Percentiles rank a stretch among this genome's conserved stretches.
These are phyloP conservation scores for Pangasius krempfi DNA, from an alignment of 2,797 vertebrate genomes.

Conservation along the genomic window DNA sequence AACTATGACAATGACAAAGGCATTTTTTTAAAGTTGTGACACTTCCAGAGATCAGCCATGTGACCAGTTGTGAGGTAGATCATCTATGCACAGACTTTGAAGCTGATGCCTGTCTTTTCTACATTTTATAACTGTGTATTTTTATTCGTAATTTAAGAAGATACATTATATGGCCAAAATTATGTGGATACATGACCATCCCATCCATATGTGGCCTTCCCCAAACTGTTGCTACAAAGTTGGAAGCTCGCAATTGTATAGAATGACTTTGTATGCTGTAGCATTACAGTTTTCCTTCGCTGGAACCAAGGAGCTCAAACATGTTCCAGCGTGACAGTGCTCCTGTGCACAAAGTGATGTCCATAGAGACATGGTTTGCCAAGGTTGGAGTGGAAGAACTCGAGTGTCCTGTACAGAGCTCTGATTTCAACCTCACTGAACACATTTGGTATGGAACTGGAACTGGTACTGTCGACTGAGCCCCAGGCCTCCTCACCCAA, in stretches of 20 bases:
- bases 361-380: neutral
- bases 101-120: neutral
- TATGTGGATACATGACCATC: no score
- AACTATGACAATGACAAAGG: neutral
- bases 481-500: no score
- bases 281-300: neutral
- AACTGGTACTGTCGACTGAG: neutral
- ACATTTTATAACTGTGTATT: neutral
- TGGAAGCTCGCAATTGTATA: neutral
- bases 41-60: neutral
- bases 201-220: neutral
- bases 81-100: neutral
- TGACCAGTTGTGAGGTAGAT: neutral
- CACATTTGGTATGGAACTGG: neutral
- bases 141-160: neutral
- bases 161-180: neutral
- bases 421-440: neutral
- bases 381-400: neutral
- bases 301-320: neutral
- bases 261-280: neutral
- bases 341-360: neutral
- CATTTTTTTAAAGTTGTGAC: neutral
- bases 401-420: neutral
- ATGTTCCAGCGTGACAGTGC: neutral
- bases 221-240: neutral